Base-by-base conservation (phyloP, 2,888 invertebrate species). In the Eupithecia dodoneata region DNA sequence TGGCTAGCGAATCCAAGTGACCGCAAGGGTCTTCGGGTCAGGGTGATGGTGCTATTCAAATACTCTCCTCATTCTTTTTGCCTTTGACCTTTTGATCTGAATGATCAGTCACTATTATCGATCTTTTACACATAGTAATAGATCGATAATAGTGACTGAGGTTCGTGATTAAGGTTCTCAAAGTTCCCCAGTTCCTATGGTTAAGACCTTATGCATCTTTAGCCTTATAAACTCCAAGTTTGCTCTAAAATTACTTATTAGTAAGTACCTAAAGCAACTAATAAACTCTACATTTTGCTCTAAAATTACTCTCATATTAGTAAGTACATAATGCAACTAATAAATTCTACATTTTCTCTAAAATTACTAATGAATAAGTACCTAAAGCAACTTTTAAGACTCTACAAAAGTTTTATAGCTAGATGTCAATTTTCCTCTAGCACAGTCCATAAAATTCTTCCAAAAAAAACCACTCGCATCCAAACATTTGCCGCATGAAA, bases 21-120 rank as follows among this genome's bases (percentile, higher is more conserved):
- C 90, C 89, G 88, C 87, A 87, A 70, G 85, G 86, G 88, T 87
- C 88, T 87, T 80, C 85, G 87, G 90, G 90, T 91, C 92, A 91
- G 84, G 90, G 91, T 88, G 85, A 87, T 87, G 86, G 83, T 80
- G 82, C 52, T 73, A 63, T 73, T 74, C 71, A 76, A 76, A 75
- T 72, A 67, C 74, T 52, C 71, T 71, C 71, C 73, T 71, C 59
- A 47, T 44, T 47, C 45, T 67, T 73, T 71, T 78, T 78, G 70
- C 41, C 52, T 73, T 75, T 76, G 63, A 65, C 65, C 66, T 75
- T 70, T 72, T 69, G 44, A 30, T 70, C 70, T 30, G 13, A 9
- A 30, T 47, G 70, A 70, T 13, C 70, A 30, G 47, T 70, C 30
- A 70, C 47, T 69, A 67, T 67, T 67, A 69, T 69, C 42, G 67